phyloP scores from a whole-genome alignment of 2,113 vertebrate species.

The Perca schrenkii region DNA sequence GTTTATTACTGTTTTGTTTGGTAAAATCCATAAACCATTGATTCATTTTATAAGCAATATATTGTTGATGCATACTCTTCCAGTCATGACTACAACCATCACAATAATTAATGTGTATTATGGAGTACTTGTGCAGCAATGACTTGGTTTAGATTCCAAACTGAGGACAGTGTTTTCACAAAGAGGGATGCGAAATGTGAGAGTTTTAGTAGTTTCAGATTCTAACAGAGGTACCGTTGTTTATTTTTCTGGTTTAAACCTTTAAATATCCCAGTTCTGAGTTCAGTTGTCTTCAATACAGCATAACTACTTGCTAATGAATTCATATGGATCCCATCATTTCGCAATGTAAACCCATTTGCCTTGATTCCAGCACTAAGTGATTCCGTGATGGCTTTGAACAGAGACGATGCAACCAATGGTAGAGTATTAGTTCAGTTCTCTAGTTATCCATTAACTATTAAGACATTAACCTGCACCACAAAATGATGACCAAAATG shows the following conservation, averaged over 20 bases:
- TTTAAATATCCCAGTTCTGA: conserved; percentile 24
- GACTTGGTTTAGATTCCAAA: neutral
- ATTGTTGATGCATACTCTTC: neutral
- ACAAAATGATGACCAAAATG: conserved; percentile 56
- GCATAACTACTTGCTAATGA: conserved; percentile 48
- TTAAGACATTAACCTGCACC: conserved; percentile 65
- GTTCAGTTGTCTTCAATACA: conserved; percentile 40
- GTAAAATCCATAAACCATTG: neutral
- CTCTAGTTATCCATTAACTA: conserved; percentile 56
- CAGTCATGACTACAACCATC: neutral
- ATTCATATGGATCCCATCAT: conserved; percentile 62
- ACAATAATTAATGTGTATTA: neutral
- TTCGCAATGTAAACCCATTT: conserved; percentile 78
- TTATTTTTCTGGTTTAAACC: conserved; percentile 21
- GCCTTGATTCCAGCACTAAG: conserved; percentile 86
- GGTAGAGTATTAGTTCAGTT: conserved; percentile 84
- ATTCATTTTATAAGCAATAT: neutral
- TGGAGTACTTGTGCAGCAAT: neutral
- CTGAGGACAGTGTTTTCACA: neutral
- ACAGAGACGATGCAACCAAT: conserved; percentile 84
- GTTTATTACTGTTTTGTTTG: neutral
- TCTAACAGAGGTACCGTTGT: neutral
- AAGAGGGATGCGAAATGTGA: conserved; percentile 26
- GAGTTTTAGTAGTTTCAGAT: neutral
- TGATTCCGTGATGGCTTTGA: conserved; percentile 85